Conservation (phyloP, 2,113 vertebrate species). For the Pollimyrus isidori region DNA sequence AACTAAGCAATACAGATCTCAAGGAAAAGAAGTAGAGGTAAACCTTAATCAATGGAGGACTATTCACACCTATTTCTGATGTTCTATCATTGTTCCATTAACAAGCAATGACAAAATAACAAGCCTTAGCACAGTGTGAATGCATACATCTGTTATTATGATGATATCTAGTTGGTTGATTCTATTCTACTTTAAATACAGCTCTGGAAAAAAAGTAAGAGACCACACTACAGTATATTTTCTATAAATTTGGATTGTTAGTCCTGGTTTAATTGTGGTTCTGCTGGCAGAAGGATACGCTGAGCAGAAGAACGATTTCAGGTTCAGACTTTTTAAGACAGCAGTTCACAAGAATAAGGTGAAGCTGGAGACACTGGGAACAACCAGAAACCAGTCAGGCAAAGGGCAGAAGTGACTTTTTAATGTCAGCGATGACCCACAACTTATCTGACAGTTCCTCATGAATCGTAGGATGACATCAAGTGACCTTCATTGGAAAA, state of each 20-base stretch:
- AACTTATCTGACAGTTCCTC: no score
- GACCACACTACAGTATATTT: neutral
- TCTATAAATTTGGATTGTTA: neutral
- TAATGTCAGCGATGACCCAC: no score
- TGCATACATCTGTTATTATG: neutral
- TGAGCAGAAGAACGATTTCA: neutral
- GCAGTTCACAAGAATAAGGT: neutral
- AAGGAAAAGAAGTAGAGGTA: neutral
- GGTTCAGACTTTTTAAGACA: neutral
- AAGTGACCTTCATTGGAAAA: no score
- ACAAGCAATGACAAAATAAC: neutral
- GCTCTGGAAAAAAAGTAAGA: neutral
- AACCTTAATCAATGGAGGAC: neutral
- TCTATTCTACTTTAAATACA: neutral
- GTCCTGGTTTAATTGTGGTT: neutral
- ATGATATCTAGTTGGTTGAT: neutral
- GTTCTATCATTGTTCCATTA: neutral
- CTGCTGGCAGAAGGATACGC: neutral
- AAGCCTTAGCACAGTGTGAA: neutral
- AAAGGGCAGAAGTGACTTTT: no score
- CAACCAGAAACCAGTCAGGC: no score
- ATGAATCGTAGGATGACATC: no score
- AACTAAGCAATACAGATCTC: neutral
- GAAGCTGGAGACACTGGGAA: neutral
- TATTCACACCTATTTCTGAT: neutral